Evolutionary conservation across 2,797 vertebrate genomes (phyloP).

Genomic region (Cygnus olor): DNA sequence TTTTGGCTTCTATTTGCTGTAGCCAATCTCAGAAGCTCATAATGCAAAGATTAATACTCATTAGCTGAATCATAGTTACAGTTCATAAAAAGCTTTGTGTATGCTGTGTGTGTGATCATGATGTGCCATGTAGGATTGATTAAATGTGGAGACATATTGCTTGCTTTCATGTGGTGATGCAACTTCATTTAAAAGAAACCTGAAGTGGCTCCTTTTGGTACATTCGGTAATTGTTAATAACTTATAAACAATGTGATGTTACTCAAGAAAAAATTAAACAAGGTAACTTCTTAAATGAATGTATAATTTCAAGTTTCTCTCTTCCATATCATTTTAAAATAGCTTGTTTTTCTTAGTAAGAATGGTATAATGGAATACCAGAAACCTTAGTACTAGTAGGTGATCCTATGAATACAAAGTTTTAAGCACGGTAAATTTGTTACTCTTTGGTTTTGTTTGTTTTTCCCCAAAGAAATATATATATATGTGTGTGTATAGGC

Average conservation of each 20-base stretch:
- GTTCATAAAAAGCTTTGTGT: background rate
- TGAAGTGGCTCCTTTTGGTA: background rate
- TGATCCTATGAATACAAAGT: background rate
- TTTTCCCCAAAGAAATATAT: background rate
- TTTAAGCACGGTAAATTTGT: background rate
- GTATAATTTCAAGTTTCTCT: background rate
- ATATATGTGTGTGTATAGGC: background rate
- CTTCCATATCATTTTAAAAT: background rate
- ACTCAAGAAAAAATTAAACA: background rate
- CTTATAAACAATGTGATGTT: background rate
- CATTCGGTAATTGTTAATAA: background rate
- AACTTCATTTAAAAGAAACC: background rate
- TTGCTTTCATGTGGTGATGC: background rate
- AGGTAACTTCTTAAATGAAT: background rate
- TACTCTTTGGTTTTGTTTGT: background rate
- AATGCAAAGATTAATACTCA: background rate
- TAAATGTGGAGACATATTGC: background rate
- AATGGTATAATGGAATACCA: background rate
- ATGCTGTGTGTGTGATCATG: background rate
- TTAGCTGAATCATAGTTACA: background rate
- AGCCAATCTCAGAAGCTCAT: background rate
- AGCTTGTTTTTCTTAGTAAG: background rate
- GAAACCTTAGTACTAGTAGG: background rate
- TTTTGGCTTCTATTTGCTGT: background rate
- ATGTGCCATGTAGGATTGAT: background rate